Evolutionary conservation across 2,113 vertebrate genomes (phyloP), one percentile per base, ranked within the genome.

Genomic region (Onychostoma macrolepis): DNA sequence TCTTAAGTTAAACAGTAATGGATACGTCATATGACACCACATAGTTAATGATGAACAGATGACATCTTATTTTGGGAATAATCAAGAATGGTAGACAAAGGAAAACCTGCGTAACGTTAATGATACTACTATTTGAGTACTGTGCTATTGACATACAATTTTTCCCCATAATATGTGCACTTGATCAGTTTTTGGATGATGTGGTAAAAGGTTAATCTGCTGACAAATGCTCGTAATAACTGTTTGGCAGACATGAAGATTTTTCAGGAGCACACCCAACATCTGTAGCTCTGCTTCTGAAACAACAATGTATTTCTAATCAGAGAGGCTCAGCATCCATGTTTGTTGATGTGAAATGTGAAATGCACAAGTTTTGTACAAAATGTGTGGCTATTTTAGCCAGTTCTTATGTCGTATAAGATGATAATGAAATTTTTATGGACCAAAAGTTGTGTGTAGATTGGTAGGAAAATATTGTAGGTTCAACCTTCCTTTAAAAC

Each of bases 381-480:
- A 58, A 71, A 38, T 38, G 36, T 72, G 69, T 41, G 21, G 69
- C 9, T 72, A 24, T 41, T 71, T 38, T 38, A 3, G 6, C 30
- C 65, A 33, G 65, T 8, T 69, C 69, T 3, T 9, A 24, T 41
- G 4, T 38, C 11, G 67, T 21, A 21, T 15, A 7, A 21, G 17
- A 71, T 71, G 17, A 21, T 9, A 7, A 19, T 76, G 17, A 79
- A 36, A 79, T 36, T 53, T 58, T 50, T 28, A 15, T 2, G 10
- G 85, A 85, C 86, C 83, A 80, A 74, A 28, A 19, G 11, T 74
- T n/a, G 1, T 0, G 21, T 10, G 53, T 19, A 21, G 8, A 83
- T 87, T 78, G 89, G 88, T 88, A 83, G 88, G 88, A 90, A 58
- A 88, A 33, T 69, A 69, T 69, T 67, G 26, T 1, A 67, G 28